Evolutionary conservation across 2,888 invertebrate genomes (phyloP).

Genomic region (Synanthedon tipuliformis): DNA sequence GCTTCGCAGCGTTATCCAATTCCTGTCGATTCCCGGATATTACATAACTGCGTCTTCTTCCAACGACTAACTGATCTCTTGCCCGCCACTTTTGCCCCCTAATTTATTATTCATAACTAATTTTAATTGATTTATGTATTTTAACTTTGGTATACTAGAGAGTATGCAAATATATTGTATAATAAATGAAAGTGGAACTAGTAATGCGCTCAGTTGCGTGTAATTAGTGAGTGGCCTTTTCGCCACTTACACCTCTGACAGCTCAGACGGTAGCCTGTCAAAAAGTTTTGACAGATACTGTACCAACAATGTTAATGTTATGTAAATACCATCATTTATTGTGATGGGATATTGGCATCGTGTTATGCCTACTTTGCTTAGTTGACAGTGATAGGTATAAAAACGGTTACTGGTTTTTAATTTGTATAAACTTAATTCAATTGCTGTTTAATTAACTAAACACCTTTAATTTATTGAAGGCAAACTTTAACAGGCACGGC

Average conservation of each 20-base stretch:
- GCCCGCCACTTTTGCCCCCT: too few species aligned
- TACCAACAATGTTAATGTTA: constrained; percentile 10
- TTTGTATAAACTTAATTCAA: background rate
- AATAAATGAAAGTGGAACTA: constrained; percentile 57
- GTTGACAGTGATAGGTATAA: background rate
- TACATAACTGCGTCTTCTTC: too few species aligned
- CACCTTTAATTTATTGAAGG: too few species aligned
- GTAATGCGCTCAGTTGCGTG: constrained; percentile 31
- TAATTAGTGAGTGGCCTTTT: constrained; percentile 52
- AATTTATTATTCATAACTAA: too few species aligned
- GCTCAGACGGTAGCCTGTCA: constrained; percentile 30
- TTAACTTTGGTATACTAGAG: background rate
- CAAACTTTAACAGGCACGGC: too few species aligned
- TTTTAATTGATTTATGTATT: too few species aligned
- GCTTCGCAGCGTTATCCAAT: too few species aligned
- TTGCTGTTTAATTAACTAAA: too few species aligned
- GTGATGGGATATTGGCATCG: background rate
- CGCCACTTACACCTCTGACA: constrained; percentile 37
- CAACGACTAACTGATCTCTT: too few species aligned
- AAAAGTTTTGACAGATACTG: constrained; percentile 32
- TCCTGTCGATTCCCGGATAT: too few species aligned
- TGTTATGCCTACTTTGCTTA: background rate
- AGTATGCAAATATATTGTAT: constrained; percentile 25
- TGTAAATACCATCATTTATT: background rate
- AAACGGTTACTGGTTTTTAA: background rate